A percentile compares a stretch with the other conserved stretches of the same genome.
Evolutionary conservation across 2,888 invertebrate species (phyloP).

Genomic region (Apantesis nais): DNA sequence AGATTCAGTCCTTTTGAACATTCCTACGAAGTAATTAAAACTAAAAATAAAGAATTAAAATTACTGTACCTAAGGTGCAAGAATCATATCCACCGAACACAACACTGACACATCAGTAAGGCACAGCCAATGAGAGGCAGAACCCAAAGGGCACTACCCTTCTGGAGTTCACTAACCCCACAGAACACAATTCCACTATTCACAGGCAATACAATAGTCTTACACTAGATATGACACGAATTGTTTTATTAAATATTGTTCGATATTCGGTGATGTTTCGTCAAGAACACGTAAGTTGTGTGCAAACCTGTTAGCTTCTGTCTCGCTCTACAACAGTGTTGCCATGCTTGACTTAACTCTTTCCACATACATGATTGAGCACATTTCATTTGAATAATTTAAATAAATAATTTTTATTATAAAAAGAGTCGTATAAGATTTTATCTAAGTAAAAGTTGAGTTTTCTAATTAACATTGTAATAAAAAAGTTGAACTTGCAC

Average conservation of each 20-base stretch:
- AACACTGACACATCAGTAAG: conserved; percentile 23
- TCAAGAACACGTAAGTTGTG: conserved; percentile 63
- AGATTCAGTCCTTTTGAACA: neutral
- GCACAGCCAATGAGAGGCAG: conserved; percentile 22
- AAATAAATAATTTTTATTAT: neutral
- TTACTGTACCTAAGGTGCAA: conserved; percentile 19
- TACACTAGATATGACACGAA: conserved; percentile 52
- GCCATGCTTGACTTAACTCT: conserved; percentile 44
- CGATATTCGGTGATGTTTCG: conserved; percentile 56
- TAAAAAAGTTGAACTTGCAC: neutral
- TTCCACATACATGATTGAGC: neutral
- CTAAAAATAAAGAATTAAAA: conserved; percentile 3
- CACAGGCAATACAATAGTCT: conserved; percentile 52
- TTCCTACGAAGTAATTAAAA: neutral
- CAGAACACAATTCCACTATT: conserved; percentile 50
- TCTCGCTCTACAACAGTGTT: conserved; percentile 70
- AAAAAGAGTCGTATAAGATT: conserved; percentile 2
- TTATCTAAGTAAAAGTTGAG: neutral
- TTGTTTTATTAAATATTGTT: conserved; percentile 72
- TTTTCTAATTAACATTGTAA: neutral
- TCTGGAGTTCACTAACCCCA: conserved; percentile 75
- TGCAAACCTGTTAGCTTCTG: conserved; percentile 74
- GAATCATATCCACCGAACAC: conserved; percentile 17
- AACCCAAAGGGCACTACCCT: conserved; percentile 66
- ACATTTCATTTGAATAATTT: neutral